Conservation (phyloP, 2,113 vertebrate genomes). For the Pterocles burchelli region DNA sequence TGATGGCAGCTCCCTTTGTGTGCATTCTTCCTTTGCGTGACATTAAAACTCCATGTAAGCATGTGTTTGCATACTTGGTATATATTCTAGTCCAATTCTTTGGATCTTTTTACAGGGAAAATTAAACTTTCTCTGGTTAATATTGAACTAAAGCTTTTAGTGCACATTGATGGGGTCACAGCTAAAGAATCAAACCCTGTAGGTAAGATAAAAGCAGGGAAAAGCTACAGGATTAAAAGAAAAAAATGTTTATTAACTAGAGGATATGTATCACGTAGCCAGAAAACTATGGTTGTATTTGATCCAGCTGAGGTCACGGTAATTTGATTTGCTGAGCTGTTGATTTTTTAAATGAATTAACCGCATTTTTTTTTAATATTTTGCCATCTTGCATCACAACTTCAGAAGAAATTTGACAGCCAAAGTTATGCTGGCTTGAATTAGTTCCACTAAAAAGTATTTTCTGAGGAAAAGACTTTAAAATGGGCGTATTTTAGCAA, state of each 20-base stretch:
- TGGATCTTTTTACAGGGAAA: neutral
- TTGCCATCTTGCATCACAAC: neutral
- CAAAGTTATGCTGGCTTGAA: neutral
- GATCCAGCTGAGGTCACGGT: neutral
- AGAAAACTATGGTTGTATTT: neutral
- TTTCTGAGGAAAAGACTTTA: neutral
- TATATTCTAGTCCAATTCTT: neutral
- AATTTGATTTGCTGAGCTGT: neutral
- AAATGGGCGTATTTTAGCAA: neutral
- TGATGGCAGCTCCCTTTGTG: neutral
- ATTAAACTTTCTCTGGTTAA: neutral
- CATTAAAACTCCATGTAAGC: neutral
- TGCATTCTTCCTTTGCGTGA: rapidly evolving
- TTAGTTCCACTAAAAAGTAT: neutral
- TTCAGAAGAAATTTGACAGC: neutral
- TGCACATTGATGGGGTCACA: neutral
- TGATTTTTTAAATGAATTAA: neutral
- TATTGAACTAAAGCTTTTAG: neutral
- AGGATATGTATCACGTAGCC: neutral
- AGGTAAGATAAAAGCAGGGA: neutral
- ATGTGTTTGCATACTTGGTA: neutral
- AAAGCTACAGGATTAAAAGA: neutral
- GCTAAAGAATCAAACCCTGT: neutral
- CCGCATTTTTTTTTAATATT: neutral
- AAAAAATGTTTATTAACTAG: neutral